Base-by-base conservation (phyloP, 2,888 invertebrate species). In the Drosophila nr. perissopoda region DNA sequence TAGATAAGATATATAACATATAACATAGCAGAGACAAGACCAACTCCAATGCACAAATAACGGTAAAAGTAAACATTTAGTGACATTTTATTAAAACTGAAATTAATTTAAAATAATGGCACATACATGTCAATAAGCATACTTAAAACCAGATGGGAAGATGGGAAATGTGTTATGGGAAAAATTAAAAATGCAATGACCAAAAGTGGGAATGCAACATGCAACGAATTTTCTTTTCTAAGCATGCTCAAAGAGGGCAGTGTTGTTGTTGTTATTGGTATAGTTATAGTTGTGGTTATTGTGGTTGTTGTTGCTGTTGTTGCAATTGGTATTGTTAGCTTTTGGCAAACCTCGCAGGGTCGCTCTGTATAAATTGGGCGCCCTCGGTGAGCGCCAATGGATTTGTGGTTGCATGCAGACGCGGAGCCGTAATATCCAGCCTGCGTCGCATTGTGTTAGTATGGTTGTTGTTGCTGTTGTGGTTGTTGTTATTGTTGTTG, bases 401-500 rank as follows among this genome's bases (percentile, higher is more conserved):
- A 92, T 95, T 95, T 79, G 95, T 95, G 75, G 94, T 94, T 56
- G 94, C 94, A 78, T 94, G 92, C 82, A 95, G 92, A 87, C 94
- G 93, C 73, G 94, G 93, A 78, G 94, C 94, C 63, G 94, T 94
- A 79, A 95, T 94, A 88, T 94, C 93, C 80, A 94, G 84, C 91
- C 91, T 92, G 80, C 91, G 90, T 76, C 91, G 91, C 78, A 85
- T 72, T 71, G 91, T 89, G 73, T 76, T 78, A 91, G 83, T 78
- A 40, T 63, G 70, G 11, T 42, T 75, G 36, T 64, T 73, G 34
- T 58, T 69, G 25, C 25, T 25, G 25, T 58, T 67, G 29, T 59
- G 69, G 27, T 38, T 69, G 58, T 65, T 70, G 48, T 53, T 67
- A 13, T 62, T 58, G 34, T 58, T 66, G 38, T 58, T 69, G 64